Evolutionary conservation across 2,797 vertebrate genomes (phyloP).

Genomic region (Gallirallus australis): DNA sequence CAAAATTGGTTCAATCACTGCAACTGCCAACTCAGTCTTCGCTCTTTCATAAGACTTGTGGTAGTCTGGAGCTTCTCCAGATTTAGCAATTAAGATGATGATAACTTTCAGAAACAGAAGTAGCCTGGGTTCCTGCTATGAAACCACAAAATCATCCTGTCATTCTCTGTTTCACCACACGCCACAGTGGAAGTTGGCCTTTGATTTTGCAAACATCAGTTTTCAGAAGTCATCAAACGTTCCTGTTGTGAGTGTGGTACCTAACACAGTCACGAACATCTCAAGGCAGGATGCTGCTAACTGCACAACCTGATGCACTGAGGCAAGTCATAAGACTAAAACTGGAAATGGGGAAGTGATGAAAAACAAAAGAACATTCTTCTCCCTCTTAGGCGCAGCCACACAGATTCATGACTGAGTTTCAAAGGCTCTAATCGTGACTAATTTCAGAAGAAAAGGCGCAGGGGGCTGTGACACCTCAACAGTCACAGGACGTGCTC

Average conservation of each 20-base stretch:
- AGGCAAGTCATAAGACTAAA: slow-evolving; percentile 26
- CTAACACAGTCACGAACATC: background rate
- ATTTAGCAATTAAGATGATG: background rate
- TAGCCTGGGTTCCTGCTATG: background rate
- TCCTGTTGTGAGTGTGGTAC: background rate
- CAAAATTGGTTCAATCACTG: background rate
- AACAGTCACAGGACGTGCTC: background rate
- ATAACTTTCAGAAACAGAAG: background rate
- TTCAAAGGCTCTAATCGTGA: background rate
- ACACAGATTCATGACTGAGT: background rate
- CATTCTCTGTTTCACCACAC: background rate
- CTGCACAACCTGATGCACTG: background rate
- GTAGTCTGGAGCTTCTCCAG: background rate
- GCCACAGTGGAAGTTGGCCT: background rate
- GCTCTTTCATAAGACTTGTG: background rate
- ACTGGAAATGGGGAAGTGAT: slow-evolving; percentile 12
- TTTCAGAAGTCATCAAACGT: background rate
- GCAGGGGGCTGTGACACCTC: background rate
- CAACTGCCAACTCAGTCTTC: background rate
- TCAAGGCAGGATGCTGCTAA: background rate
- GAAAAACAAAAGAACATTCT: background rate
- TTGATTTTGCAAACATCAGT: background rate
- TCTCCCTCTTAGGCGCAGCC: background rate
- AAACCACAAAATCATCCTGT: background rate
- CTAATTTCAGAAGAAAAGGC: background rate